A percentile compares a stretch with the other conserved stretches of the same genome.
phyloP scores from a whole-genome alignment of 2,888 invertebrate genomes.

The Epistrophe grossulariae region DNA sequence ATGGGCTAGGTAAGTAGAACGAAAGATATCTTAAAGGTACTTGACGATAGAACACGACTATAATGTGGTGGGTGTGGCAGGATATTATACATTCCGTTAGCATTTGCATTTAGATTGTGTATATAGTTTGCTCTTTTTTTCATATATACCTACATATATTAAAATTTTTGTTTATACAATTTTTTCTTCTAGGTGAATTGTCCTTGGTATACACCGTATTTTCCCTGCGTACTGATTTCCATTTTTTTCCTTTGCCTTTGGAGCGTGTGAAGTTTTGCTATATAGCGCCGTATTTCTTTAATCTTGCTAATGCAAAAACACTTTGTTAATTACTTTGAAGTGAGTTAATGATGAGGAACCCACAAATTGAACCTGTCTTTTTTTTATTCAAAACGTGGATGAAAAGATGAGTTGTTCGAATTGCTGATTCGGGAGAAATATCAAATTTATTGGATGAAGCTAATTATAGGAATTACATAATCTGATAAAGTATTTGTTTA shows the following conservation, averaged over 20 bases:
- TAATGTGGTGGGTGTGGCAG: conserved; percentile 67
- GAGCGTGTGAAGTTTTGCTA: conserved; percentile 31
- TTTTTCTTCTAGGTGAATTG: neutral
- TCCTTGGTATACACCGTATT: neutral
- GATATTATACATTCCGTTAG: conserved; percentile 67
- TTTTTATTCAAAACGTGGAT: neutral
- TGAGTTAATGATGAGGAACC: conserved; percentile 31
- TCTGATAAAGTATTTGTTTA: neutral
- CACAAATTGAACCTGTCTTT: neutral
- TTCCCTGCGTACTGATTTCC: neutral
- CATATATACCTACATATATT: neutral
- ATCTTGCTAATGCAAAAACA: conserved; percentile 68
- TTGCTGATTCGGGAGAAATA: neutral
- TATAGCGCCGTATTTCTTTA: conserved; percentile 37
- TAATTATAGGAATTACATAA: neutral
- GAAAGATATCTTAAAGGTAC: conserved; percentile 83
- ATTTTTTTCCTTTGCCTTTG: neutral
- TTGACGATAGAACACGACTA: conserved; percentile 81
- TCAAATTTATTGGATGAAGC: neutral
- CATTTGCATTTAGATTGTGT: conserved; percentile 74
- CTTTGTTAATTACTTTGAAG: conserved; percentile 63
- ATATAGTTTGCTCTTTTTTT: conserved; percentile 11
- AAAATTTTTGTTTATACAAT: too few relatives aligned
- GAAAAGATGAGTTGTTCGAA: neutral
- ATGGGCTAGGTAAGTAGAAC: conserved; percentile 1